Conservation (phyloP, 1,140 invertebrate species). For the Bombyx mandarina region DNA sequence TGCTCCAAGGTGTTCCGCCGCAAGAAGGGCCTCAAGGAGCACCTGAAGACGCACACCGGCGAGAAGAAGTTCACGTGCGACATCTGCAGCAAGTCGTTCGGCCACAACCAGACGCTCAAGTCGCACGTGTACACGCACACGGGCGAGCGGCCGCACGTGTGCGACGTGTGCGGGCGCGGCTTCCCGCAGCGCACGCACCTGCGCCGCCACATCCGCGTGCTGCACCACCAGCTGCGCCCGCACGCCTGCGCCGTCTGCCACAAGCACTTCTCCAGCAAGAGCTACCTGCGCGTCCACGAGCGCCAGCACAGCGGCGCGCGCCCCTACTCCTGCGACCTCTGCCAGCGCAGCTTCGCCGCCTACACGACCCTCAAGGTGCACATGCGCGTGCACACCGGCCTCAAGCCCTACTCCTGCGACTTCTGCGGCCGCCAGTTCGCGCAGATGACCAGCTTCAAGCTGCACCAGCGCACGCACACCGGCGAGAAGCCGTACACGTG, state of each 20-base stretch:
- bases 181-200: constrained; percentile 87
- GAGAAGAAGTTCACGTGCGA: constrained; percentile 77
- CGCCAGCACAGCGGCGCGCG: constrained; percentile 72
- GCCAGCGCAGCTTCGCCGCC: constrained; percentile 63
- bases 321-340: constrained; percentile 70
- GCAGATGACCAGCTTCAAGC: constrained; percentile 80
- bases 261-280: constrained; percentile 83
- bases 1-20: constrained; percentile 45
- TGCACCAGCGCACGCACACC: constrained; percentile 87
- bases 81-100: constrained; percentile 81
- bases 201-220: constrained; percentile 86
- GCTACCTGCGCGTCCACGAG: constrained; percentile 72
- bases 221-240: constrained; percentile 85
- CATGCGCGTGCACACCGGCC: constrained; percentile 74
- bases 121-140: constrained; percentile 88
- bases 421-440: constrained; percentile 85
- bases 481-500: constrained; percentile 88
- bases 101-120: constrained; percentile 82
- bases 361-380: constrained; percentile 73
- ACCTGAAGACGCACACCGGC: constrained; percentile 49
- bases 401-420: constrained; percentile 79
- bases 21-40: constrained; percentile 55
- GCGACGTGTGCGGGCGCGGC: constrained; percentile 82
- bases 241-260: constrained; percentile 90
- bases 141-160: constrained; percentile 89